Evolutionary conservation across 1,140 invertebrate genomes (phyloP), one percentile per base, ranked within the genome.

Genomic region (Leptopilina clavipes): DNA sequence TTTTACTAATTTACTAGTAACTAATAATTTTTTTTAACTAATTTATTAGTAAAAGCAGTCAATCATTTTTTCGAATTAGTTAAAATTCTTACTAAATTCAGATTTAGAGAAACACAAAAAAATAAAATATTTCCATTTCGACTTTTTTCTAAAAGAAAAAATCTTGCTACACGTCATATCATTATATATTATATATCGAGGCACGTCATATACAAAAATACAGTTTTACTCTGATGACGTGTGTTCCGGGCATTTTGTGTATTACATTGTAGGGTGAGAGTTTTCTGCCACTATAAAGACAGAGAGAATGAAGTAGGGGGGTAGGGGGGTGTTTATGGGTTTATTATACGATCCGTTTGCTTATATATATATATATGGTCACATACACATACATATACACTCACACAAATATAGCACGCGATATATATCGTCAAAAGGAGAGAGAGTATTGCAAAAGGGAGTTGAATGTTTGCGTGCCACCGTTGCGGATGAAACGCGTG

Each of bases 311-410:
- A 31, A 31, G 25, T 2, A 5, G 25, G 25, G 25, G 5, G 25
- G 25, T 75, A 72, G 75, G 78, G 82, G 89, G 89, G 89, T 89
- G 89, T 90, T 90, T 90, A 90, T 90, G 89, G 89, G 87, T 89
- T 89, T 90, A 90, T 90, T 90, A 90, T 90, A 84, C 89, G 84
- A 84, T 72, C 78, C 75, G 84, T 80, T 83, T 82, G 82, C 79
- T 82, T 81, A 83, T 79, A 83, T 71, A 40, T 40, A 40, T 40
- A 40, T 40, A 40, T 40, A 40, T 40, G 7, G 2, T 3, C 7
- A 40, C 7, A 40, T 40, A 40, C 7, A 40, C 7, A 40, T 40
- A 40, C 7, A 40, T 40, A 40, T 40, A 18, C 52, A 54, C 52
- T 19, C 73, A 54, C 25, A 48, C 75, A 71, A 70, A 11, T 40